phyloP scores from a whole-genome alignment of 2,797 vertebrate genomes.

The Eleutherodactylus coqui region DNA sequence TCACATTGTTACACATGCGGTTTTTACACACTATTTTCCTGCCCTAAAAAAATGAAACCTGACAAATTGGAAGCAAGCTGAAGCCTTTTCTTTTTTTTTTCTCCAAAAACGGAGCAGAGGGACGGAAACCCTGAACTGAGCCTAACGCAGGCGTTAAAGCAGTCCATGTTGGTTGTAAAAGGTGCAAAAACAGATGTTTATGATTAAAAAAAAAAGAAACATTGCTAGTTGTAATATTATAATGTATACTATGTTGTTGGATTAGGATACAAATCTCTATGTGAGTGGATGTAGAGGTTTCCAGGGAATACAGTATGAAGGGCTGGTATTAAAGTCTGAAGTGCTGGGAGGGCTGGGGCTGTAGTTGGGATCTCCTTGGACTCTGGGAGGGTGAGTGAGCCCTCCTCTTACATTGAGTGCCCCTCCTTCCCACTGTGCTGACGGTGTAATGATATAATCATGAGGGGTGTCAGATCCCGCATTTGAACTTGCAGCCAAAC shows the following conservation, averaged over 20 bases:
- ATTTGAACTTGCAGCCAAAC: constrained; percentile 87
- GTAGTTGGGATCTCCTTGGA: constrained; percentile 63
- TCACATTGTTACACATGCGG: too few relatives aligned
- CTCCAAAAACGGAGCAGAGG: too few relatives aligned
- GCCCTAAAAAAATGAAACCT: too few relatives aligned
- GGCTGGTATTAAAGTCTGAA: constrained; percentile 1
- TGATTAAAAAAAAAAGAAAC: too few relatives aligned
- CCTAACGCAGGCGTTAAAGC: too few relatives aligned
- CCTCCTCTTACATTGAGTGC: constrained; percentile 81
- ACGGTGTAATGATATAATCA: constrained; percentile 88
- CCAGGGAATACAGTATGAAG: background rate
- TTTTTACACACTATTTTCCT: too few relatives aligned
- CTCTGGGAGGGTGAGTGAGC: constrained; percentile 71
- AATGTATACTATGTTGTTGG: background rate
- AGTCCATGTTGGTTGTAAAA: too few relatives aligned
- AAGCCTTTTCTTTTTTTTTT: too few relatives aligned
- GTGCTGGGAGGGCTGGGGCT: constrained; percentile 28
- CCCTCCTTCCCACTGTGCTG: constrained; percentile 86
- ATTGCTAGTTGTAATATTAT: too few relatives aligned
- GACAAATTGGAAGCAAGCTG: too few relatives aligned
- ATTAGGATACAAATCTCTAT: background rate
- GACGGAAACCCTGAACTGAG: too few relatives aligned
- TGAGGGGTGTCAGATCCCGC: constrained; percentile 84
- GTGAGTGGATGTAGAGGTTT: background rate
- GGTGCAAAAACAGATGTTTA: too few relatives aligned